Percentiles rank a stretch among this genome's conserved stretches.
phyloP scores from a whole-genome alignment of 92 coral and sea anemone genomes.

The Nematostella vectensis region DNA sequence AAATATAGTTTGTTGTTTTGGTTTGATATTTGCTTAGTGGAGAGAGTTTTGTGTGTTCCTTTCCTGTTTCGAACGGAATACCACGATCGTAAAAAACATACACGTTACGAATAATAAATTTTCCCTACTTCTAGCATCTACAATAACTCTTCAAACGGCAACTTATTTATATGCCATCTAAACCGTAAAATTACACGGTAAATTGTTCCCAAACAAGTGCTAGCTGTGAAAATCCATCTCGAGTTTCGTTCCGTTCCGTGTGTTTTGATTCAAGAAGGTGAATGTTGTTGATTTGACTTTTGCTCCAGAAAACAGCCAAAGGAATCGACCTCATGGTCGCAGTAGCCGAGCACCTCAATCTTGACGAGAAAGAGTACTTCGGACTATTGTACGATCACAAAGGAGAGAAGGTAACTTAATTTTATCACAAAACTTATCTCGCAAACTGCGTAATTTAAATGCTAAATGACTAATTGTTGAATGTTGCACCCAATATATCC shows the following conservation, averaged over 20 bases:
- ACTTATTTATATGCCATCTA: neutral
- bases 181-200: neutral
- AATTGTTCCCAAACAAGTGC: neutral
- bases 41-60: neutral
- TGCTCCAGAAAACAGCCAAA: conserved; percentile 83
- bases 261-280: conserved; percentile 7
- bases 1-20: no score
- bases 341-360: conserved; percentile 70
- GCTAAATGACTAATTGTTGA: conserved; percentile 4
- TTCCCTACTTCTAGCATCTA: no score
- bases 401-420: conserved; percentile 91
- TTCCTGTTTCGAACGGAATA: neutral
- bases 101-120: no score
- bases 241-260: neutral
- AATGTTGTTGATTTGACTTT: neutral
- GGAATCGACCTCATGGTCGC: conserved; percentile 78
- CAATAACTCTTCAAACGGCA: neutral
- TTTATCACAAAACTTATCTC: no score
- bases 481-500: neutral
- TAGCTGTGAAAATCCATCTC: neutral
- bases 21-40: neutral
- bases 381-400: conserved; percentile 81
- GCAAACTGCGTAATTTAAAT: no score
- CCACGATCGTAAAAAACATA: no score
- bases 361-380: conserved; percentile 88